Evolutionary conservation across 2,113 vertebrate genomes (phyloP).

Genomic region (Bufo gargarizans): DNA sequence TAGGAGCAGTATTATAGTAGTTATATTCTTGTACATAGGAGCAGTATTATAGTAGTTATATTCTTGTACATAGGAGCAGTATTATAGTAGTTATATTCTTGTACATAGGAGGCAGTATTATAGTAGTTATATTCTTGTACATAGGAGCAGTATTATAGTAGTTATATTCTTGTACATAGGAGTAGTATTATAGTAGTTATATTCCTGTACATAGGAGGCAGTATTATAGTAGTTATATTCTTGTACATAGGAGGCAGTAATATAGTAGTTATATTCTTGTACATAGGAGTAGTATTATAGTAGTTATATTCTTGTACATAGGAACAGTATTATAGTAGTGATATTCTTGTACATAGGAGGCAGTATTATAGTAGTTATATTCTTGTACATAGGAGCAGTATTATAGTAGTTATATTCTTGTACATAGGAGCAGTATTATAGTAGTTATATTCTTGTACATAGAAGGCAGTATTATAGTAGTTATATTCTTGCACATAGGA

Average conservation of each 20-base stretch:
- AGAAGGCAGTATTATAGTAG: not conserved
- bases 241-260: not conserved
- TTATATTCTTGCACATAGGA: not conserved
- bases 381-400: not conserved
- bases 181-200: constrained; percentile 1
- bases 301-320: too few species aligned
- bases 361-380: too few species aligned
- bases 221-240: constrained; percentile 5
- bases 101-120: constrained; percentile 2
- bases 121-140: constrained; percentile 12
- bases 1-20: not conserved
- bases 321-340: too few species aligned
- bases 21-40: not conserved
- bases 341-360: too few species aligned
- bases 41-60: constrained; percentile 17
- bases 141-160: not conserved
- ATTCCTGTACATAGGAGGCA: not conserved
- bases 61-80: not conserved
- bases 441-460: not conserved
- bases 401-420: not conserved
- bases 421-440: not conserved
- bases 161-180: too few species aligned
- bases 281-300: not conserved
- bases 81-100: constrained; percentile 5
- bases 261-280: not conserved